Conservation (phyloP, 92 coral and sea anemone species). For the Virgularia gustaviana region DNA sequence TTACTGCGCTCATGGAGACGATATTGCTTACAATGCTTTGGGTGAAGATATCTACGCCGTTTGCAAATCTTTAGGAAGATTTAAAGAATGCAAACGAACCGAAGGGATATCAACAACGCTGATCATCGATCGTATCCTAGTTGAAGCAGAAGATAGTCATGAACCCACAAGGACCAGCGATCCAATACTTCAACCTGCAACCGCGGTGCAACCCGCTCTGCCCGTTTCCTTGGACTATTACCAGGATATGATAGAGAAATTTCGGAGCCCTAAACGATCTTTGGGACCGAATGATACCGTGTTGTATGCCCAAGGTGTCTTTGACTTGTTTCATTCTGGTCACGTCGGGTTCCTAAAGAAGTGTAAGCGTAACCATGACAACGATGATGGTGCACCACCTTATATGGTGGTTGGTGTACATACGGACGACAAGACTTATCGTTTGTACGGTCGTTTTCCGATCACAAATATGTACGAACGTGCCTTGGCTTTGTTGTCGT, state of each 20-base stretch:
- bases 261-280: constrained; percentile 80
- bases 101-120: constrained; percentile 91
- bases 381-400: constrained; percentile 64
- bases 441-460: constrained; percentile 89
- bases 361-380: constrained; percentile 68
- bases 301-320: constrained; percentile 85
- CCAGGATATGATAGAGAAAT: constrained; percentile 72
- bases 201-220: constrained; percentile 48
- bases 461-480: constrained; percentile 89
- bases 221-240: constrained; percentile 70
- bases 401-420: constrained; percentile 74
- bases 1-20: constrained; percentile 96
- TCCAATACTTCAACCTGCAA: too few species aligned
- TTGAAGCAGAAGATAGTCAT: constrained; percentile 79
- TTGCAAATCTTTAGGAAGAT: constrained; percentile 69
- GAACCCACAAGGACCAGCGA: constrained; percentile 57
- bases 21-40: constrained; percentile 77
- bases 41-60: constrained; percentile 80
- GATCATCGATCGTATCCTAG: constrained; percentile 84
- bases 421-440: constrained; percentile 75
- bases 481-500: constrained; percentile 86
- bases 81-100: constrained; percentile 90
- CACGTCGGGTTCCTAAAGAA: constrained; percentile 81
- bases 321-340: constrained; percentile 96
- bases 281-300: constrained; percentile 64